Base-by-base conservation (phyloP, 92 coral and sea anemone genomes). In the Diadumene lineata region DNA sequence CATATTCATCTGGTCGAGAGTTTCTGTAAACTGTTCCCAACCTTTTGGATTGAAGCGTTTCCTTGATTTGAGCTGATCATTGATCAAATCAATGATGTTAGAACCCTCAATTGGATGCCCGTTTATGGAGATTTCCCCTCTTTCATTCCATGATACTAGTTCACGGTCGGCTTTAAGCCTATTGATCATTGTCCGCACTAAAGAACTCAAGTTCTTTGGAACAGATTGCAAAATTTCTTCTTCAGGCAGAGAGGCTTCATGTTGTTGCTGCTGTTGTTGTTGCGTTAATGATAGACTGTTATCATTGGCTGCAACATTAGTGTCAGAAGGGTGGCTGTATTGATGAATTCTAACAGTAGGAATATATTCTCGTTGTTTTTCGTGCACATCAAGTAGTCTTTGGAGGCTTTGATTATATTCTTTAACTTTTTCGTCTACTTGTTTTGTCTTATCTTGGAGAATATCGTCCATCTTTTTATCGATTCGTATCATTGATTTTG, bases 11-110 rank as follows among this genome's bases (percentile, higher is more conserved):
- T 31, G 22, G 0, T 53, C 82, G 17, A 76, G 65, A 1, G 73
- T 53, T 53, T 71, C 72, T 13, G 86, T 51, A 46, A 82, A 82
- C 58, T 64, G 74, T 50, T 68, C 67, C 76, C 81, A 67, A 0
- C 80, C 64, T 18, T 55, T 34, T 0, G 77, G 72, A 6, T 74
- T 58, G 31, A 76, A 82, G 1, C 48, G 56, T 31, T 74, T 66
- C 24, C 86, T 29, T 16, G 56, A 8, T 57, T 72, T 71, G 29
- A 81, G 50, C n/a, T 69, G 79, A 64, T 81, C 80, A 34, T 7
- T 82, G 15, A 82, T 65, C 43, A 82, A 66, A 46, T 74, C 81
- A 17, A 75, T 71, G 71, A 84, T 43, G 56, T 74, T 80, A 48
- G 78, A 73, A 15, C 84, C 80, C 3, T 71, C 50, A n/a, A 85